Base-by-base conservation (phyloP, 1,140 invertebrate species). In the Drosophila malerkotliana region DNA sequence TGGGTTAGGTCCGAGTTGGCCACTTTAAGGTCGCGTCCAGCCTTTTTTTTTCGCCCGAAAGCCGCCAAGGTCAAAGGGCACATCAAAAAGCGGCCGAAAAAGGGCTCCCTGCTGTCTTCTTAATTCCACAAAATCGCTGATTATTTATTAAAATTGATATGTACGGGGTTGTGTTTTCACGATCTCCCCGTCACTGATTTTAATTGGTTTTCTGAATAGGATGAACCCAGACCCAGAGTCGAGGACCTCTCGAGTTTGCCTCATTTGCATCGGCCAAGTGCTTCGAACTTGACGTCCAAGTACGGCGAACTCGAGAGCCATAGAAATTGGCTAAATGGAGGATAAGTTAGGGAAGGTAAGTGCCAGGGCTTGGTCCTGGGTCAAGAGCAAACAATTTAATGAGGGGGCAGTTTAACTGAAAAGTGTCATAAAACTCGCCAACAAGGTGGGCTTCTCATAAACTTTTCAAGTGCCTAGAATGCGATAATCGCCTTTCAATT, bases 401-500 rank as follows among this genome's bases (percentile, higher is more conserved):
- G 62, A 21, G n/a, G 14, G 57, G 62, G 10, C 62, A 64, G 44
- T 28, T 49, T 18, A 59, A 44, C 63, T 48, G 30, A 56, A 47
- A 55, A 68, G 62, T 47, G 64, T 68, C 64, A 68, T 68, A 68
- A 55, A 68, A 69, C 30, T 32, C 24, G 26, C 15, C 45, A 9
- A 9, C 45, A 30, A 62, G 62, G 62, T 66, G 15, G 14, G 58
- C 62, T n/a, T 10, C 39, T 56, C 41, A 69, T 68, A 37, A 68
- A 69, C 30, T 69, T 69, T 69, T 28, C 41, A 37, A 68, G 41
- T 48, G 49, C 62, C 49, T 24, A 15, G 15, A 32, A 10, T 30
- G 63, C 63, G 41, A 69, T 56, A 39, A 69, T 68, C 51, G 51
- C 63, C 69, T 69, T 68, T 68, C 63, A 69, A 56, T 69, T 69